Percentiles rank a stretch among this genome's conserved stretches.
phyloP scores from a whole-genome alignment of 2,888 invertebrate species.

The Dryococelus australis region DNA sequence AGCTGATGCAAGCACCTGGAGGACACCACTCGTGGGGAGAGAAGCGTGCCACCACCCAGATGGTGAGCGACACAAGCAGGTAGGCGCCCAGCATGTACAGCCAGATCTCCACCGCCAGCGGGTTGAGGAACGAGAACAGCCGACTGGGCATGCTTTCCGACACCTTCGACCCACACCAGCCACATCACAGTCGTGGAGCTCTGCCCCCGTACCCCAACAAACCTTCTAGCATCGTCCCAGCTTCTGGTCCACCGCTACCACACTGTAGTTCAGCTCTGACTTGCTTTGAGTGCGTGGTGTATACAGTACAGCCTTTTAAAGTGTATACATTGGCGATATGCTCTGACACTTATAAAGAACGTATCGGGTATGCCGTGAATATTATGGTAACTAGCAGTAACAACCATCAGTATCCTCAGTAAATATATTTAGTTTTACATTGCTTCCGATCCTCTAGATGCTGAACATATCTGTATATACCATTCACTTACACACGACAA shows the following conservation, averaged over 20 bases:
- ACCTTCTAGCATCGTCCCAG: background rate
- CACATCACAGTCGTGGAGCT: background rate
- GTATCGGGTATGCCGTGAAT: no score
- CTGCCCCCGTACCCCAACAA: background rate
- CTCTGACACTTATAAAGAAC: no score
- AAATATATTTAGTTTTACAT: no score
- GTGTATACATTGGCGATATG: no score
- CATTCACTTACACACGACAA: no score
- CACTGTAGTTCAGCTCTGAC: no score
- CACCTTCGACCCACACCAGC: conserved; percentile 48
- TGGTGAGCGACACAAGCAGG: conserved; percentile 62
- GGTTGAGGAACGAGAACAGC: conserved; percentile 66
- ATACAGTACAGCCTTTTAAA: no score
- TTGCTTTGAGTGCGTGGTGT: no score
- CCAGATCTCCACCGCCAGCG: conserved; percentile 67
- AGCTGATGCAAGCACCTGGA: conserved; percentile 49
- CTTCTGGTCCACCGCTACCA: background rate
- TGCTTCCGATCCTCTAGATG: no score
- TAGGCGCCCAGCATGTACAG: conserved; percentile 64
- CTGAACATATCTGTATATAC: no score
- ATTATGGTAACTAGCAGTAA: no score
- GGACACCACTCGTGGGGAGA: conserved; percentile 65
- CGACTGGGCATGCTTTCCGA: conserved; percentile 61
- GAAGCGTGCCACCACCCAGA: conserved; percentile 67
- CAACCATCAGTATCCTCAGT: no score